Conservation (phyloP, 2,797 vertebrate genomes). For the Oophaga sylvatica region DNA sequence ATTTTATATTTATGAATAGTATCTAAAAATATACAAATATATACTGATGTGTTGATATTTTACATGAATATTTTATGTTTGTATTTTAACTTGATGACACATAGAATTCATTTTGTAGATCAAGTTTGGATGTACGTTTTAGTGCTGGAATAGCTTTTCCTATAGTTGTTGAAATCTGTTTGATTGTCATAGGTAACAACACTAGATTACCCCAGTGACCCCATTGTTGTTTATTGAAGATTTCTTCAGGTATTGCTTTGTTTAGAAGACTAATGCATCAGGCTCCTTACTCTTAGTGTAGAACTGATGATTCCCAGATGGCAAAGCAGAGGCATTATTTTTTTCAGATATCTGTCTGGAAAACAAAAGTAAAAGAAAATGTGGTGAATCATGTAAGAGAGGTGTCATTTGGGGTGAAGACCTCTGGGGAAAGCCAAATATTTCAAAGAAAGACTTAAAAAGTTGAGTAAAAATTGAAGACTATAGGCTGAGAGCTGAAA, state of each 20-base stretch:
- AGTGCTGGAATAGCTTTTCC: background rate
- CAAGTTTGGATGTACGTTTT: background rate
- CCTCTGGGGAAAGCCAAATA: constrained; percentile 65
- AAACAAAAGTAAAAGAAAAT: constrained; percentile 61
- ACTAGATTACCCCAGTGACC: background rate
- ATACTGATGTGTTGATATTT: background rate
- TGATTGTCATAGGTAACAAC: background rate
- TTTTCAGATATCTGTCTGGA: constrained; percentile 66
- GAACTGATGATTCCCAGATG: constrained; percentile 81
- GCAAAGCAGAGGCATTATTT: constrained; percentile 65
- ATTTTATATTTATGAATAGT: background rate
- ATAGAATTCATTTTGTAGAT: background rate
- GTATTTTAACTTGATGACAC: background rate
- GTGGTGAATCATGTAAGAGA: constrained; percentile 65
- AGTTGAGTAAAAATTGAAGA: background rate
- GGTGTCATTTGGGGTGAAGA: constrained; percentile 63
- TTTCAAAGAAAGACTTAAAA: constrained; percentile 66
- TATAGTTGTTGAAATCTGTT: background rate
- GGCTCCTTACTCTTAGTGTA: constrained; percentile 67
- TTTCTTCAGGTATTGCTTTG: constrained; percentile 65
- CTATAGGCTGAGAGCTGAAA: background rate
- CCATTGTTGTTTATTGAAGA: constrained; percentile 67
- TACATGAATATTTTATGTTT: background rate
- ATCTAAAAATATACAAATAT: background rate
- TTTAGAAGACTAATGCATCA: constrained; percentile 69